Base-by-base conservation (phyloP, 2,888 invertebrate genomes). In the Camptogramma bilineatum region DNA sequence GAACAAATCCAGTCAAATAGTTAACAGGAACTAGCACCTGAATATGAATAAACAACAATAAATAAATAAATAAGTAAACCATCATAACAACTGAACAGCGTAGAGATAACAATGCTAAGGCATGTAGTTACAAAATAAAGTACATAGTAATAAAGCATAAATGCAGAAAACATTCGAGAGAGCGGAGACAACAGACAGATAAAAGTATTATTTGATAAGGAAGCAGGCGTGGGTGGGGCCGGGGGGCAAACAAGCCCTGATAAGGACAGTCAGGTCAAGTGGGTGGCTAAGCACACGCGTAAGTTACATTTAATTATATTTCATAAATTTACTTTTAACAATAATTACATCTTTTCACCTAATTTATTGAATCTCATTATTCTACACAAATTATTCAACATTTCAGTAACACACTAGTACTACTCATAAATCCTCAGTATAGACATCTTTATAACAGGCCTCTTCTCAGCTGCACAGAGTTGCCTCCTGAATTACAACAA, bases 21-120 rank as follows among this genome's bases (percentile, higher is more conserved):
- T 62, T 70, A 74, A 75, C 74, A 78, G 77, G 75, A 79, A 79
- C 80, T 77, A 81, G 79, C 76, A 78, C 76, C 78, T 76, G 72
- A 77, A 72, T 70, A 70, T 65, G 71, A 64, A 62, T 69, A 73
- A 73, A 70, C 66, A 73, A 70, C 51, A 62, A 58, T 64, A 71
- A 68, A 66, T 58, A 66, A 68, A 63, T 60, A 17, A 44, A 44
- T 44, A 17, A 44, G 17, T 44, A 17, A 44, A 69, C 74, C 74
- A 62, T 66, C 62, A 39, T 39, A 75, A 73, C 66, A 62, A 66
- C 16, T 48, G 24, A 67, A 60, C 52, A 62, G 46, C 53, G 70
- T 47, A 62, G 64, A 50, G 65, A 55, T 67, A 73, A 71, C 65
- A 70, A 64, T 70, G 59, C 67, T 63, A 71, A 54, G 64, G 62